phyloP scores from a whole-genome alignment of 2,113 vertebrate species.

The Zingel zingel region DNA sequence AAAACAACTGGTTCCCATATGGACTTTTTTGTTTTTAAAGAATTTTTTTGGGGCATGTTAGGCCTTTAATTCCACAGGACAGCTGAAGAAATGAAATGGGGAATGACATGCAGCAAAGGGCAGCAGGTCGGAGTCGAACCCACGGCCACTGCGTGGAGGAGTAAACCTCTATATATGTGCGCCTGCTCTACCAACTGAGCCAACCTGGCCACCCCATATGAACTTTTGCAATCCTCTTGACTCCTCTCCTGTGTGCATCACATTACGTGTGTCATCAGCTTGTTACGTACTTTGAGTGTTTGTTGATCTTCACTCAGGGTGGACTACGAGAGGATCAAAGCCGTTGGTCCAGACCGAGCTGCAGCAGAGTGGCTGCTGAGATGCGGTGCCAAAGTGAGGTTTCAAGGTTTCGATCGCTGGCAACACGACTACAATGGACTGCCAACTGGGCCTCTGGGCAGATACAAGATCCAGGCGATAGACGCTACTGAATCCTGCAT shows the following conservation, averaged over 20 bases:
- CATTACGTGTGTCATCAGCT: background rate
- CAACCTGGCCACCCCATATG: background rate
- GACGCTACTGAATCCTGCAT: slow-evolving; percentile 96
- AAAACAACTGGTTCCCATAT: background rate
- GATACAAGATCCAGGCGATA: slow-evolving; percentile 92
- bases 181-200: too few relatives aligned
- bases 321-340: slow-evolving; percentile 91
- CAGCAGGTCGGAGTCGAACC: too few relatives aligned
- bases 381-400: slow-evolving; percentile 92
- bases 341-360: slow-evolving; percentile 91
- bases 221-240: background rate
- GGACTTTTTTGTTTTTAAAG: background rate
- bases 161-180: too few relatives aligned
- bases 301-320: slow-evolving; percentile 83
- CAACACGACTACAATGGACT: slow-evolving; percentile 94
- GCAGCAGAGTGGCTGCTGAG: slow-evolving; percentile 96
- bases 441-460: slow-evolving; percentile 88
- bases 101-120: too few relatives aligned
- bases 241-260: background rate
- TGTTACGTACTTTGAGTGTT: background rate
- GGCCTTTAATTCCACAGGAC: too few relatives aligned
- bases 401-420: slow-evolving; percentile 90
- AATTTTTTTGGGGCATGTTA: too few relatives aligned
- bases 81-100: too few relatives aligned
- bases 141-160: too few relatives aligned